A percentile compares a stretch with the other conserved stretches of the same genome.
phyloP scores from a whole-genome alignment of 2,888 invertebrate species.

The Gasteruption jaculator region DNA sequence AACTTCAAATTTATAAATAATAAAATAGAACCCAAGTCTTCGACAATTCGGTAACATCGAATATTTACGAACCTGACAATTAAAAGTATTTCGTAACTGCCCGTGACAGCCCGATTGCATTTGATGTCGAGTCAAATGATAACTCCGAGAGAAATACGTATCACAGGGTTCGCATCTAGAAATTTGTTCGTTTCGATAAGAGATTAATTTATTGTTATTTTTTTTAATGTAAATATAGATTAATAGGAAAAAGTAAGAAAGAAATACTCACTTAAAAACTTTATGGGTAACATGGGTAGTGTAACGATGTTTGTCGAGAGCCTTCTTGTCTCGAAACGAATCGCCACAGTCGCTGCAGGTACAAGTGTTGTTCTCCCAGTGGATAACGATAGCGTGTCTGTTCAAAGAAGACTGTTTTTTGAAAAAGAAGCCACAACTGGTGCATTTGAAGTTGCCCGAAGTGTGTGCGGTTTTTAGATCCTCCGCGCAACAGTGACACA shows the following conservation, averaged over 20 bases:
- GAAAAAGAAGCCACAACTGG: slow-evolving; percentile 69
- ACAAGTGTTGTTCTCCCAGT: slow-evolving; percentile 62
- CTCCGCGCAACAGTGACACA: slow-evolving; percentile 60
- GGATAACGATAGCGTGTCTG: slow-evolving; percentile 66
- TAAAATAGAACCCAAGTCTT: not conserved
- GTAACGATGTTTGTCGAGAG: slow-evolving; percentile 64
- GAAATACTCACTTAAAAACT: slow-evolving; percentile 34
- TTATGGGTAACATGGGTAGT: slow-evolving; percentile 55
- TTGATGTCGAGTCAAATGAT: slow-evolving; percentile 56
- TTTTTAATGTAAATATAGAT: not conserved
- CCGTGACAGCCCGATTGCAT: slow-evolving; percentile 56
- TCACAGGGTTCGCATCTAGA: slow-evolving; percentile 52
- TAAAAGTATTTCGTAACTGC: slow-evolving; percentile 53
- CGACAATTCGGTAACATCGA: too few species aligned
- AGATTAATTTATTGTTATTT: slow-evolving; percentile 2
- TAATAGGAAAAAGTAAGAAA: not conserved
- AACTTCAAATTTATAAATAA: slow-evolving; percentile 2
- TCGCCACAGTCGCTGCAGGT: slow-evolving; percentile 66
- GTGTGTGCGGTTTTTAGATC: slow-evolving; percentile 56
- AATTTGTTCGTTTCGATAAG: not conserved
- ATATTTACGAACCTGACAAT: slow-evolving; percentile 57
- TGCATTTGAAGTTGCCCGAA: slow-evolving; percentile 58
- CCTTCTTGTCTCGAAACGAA: slow-evolving; percentile 60
- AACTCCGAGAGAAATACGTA: slow-evolving; percentile 54
- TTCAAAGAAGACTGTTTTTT: slow-evolving; percentile 63